These are phyloP conservation scores for Neomonachus schauinslandi DNA, from an alignment of 2,113 vertebrate genomes.

Conservation along the genomic window DNA sequence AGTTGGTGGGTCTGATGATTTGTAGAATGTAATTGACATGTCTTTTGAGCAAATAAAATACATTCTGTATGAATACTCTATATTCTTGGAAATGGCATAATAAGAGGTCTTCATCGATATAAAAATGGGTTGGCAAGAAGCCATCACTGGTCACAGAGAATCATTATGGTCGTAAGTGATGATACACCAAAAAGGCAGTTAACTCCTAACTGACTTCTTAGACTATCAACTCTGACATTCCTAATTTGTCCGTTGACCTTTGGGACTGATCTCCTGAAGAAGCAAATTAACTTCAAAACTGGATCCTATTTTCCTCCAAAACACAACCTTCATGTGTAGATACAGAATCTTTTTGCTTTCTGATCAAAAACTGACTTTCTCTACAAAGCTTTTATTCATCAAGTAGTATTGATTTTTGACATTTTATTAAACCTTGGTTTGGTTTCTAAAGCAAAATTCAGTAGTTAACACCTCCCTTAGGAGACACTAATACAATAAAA, in stretches of 20 bases:
- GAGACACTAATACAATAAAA: neutral
- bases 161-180: neutral
- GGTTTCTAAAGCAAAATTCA: constrained; percentile 19
- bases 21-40: constrained; percentile 11
- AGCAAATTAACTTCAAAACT: constrained; percentile 31
- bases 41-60: constrained; percentile 20
- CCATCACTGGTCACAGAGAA: neutral
- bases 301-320: neutral
- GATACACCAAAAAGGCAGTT: neutral
- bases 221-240: neutral
- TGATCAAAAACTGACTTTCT: constrained; percentile 11
- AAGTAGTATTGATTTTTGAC: neutral
- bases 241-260: neutral
- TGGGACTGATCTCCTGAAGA: neutral
- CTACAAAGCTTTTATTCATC: neutral
- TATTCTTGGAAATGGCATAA: neutral
- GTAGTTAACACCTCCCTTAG: neutral
- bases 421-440: constrained; percentile 40
- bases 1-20: neutral
- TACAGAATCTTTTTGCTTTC: neutral
- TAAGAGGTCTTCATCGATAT: neutral
- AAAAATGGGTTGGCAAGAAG: neutral
- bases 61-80: neutral
- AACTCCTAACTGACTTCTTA: neutral
- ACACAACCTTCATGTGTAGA: neutral